Percentiles rank a stretch among this genome's conserved stretches.
Evolutionary conservation across 1,140 invertebrate genomes (phyloP).

Genomic region (Idris sp.): DNA sequence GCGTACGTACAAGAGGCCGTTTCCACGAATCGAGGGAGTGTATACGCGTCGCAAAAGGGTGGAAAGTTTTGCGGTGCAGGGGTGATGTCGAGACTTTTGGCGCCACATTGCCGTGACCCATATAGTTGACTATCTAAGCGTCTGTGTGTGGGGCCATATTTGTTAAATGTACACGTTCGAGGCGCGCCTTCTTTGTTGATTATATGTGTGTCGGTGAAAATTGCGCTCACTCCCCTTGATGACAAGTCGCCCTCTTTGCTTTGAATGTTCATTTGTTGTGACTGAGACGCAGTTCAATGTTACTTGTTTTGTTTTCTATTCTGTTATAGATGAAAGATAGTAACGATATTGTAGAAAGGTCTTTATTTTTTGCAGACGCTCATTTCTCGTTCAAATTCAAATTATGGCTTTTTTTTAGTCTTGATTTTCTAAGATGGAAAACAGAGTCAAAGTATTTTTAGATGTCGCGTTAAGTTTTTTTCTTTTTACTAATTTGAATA

Average conservation of each 20-base stretch:
- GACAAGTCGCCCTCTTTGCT: constrained; percentile 31
- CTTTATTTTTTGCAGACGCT: no score
- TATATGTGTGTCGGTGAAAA: constrained; percentile 21
- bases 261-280: constrained; percentile 38
- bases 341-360: not conserved
- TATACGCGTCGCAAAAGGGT: constrained; percentile 53
- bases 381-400: no score
- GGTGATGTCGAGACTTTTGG: constrained; percentile 62
- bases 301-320: constrained; percentile 17
- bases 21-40: constrained; percentile 6
- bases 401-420: no score
- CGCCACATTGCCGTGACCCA: constrained; percentile 66
- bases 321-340: constrained; percentile 12
- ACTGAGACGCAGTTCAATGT: constrained; percentile 21
- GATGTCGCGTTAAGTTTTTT: not conserved
- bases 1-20: constrained; percentile 18
- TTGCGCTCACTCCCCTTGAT: constrained; percentile 19
- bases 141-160: constrained; percentile 32
- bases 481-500: not conserved
- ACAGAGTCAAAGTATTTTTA: not conserved
- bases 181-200: not conserved
- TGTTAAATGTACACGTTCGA: constrained; percentile 27
- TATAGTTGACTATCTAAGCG: constrained; percentile 56
- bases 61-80: constrained; percentile 52
- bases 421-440: no score